These are phyloP conservation scores for Dichetophora obliterata DNA, from an alignment of 2,888 invertebrate genomes.

Conservation along the genomic window DNA sequence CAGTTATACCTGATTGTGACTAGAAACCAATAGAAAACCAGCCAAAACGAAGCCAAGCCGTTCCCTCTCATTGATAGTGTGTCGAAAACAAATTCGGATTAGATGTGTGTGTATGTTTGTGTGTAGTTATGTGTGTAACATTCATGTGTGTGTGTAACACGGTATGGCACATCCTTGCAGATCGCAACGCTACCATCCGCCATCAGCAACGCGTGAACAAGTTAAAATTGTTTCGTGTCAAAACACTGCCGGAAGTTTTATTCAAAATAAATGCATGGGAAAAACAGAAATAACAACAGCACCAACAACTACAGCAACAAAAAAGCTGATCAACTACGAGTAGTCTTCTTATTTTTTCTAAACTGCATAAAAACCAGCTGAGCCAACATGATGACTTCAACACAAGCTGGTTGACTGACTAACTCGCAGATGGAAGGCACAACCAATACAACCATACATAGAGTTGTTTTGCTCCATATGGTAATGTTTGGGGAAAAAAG, in stretches of 20 bases:
- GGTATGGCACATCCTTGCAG: no score
- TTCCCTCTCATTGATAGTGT: neutral
- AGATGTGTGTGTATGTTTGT: neutral
- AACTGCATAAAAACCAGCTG: neutral
- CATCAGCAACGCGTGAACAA: slow-evolving; percentile 50
- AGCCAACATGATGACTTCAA: neutral
- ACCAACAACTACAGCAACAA: no score
- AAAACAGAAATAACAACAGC: no score
- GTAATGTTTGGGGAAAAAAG: no score
- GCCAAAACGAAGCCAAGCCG: no score
- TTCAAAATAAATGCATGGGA: no score
- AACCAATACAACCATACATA: no score
- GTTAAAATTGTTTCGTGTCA: slow-evolving; percentile 63
- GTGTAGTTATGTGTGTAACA: neutral
- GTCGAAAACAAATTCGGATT: neutral
- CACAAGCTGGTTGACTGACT: neutral
- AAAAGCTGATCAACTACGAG: no score
- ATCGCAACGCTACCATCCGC: no score
- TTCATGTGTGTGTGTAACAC: neutral
- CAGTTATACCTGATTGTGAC: no score
- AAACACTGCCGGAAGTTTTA: slow-evolving; percentile 53
- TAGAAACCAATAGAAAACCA: neutral
- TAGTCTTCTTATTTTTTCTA: no score
- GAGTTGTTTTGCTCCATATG: no score
- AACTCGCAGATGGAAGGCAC: neutral